phyloP scores from a whole-genome alignment of 1,140 invertebrate genomes.

The Parasteatoda tepidariorum region DNA sequence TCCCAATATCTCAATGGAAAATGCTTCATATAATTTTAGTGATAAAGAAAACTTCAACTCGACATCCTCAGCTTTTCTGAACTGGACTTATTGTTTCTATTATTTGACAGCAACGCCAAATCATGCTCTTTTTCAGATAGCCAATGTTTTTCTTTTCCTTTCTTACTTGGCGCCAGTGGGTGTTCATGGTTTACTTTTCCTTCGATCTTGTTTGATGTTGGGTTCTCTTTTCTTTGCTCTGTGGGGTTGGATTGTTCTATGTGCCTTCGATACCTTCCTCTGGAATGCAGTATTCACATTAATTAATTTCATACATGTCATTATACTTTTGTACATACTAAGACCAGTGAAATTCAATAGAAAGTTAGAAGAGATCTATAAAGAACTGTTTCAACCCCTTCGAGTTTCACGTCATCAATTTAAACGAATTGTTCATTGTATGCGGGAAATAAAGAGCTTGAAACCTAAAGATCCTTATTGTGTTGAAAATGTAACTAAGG shows the following conservation, averaged over 20 bases:
- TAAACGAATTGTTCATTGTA: slow-evolving; percentile 82
- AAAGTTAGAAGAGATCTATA: slow-evolving; percentile 87
- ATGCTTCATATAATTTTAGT: slow-evolving; percentile 10
- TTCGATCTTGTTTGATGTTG: slow-evolving; percentile 80
- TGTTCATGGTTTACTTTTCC: slow-evolving; percentile 81
- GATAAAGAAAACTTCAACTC: background rate
- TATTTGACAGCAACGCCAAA: slow-evolving; percentile 46
- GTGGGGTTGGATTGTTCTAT: slow-evolving; percentile 86
- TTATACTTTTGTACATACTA: slow-evolving; percentile 82
- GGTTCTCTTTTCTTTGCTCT: slow-evolving; percentile 82
- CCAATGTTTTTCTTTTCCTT: slow-evolving; percentile 83
- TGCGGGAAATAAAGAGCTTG: slow-evolving; percentile 81
- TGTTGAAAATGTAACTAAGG: slow-evolving; percentile 88
- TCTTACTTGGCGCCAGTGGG: slow-evolving; percentile 84
- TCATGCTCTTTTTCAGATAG: slow-evolving; percentile 73
- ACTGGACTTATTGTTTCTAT: slow-evolving; percentile 20
- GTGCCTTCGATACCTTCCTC: slow-evolving; percentile 84
- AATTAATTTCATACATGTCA: slow-evolving; percentile 85
- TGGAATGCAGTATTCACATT: slow-evolving; percentile 87
- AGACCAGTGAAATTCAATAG: slow-evolving; percentile 85
- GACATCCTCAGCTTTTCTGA: background rate
- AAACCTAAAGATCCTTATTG: slow-evolving; percentile 89
- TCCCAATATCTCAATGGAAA: slow-evolving; percentile 14
- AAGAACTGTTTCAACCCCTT: slow-evolving; percentile 84
- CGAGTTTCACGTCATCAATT: slow-evolving; percentile 84